A percentile compares a stretch with the other conserved stretches of the same genome.
phyloP scores from a whole-genome alignment of 2,797 vertebrate genomes.

The Zalophus californianus region DNA sequence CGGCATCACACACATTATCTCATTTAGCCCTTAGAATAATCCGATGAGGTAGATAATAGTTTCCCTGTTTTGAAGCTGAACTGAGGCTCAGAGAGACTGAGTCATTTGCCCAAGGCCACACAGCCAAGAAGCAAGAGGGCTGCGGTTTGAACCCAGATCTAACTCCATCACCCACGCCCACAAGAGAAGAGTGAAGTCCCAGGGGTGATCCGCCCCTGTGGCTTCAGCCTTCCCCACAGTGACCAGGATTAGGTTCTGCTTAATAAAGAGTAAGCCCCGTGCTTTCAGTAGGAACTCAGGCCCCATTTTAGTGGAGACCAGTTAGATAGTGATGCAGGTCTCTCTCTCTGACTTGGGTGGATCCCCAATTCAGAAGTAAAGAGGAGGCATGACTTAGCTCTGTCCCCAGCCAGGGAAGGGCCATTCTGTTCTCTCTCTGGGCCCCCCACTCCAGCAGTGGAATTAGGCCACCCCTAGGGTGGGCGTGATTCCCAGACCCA shows the following conservation, averaged over 20 bases:
- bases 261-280: not conserved
- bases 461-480: too few relatives aligned
- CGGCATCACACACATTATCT: not conserved
- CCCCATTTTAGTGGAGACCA: not conserved
- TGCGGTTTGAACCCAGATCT: not conserved
- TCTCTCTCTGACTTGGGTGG: not conserved
- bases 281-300: not conserved
- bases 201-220: fast-evolving
- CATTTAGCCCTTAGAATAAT: constrained; percentile 9
- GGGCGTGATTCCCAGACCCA: not conserved
- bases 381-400: not conserved
- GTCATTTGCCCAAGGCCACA: not conserved
- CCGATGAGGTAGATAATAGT: not conserved
- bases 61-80: not conserved
- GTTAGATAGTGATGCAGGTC: not conserved
- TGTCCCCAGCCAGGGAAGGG: not conserved
- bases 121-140: not conserved
- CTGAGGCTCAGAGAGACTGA: constrained; percentile 18
- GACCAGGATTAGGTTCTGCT: fast-evolving
- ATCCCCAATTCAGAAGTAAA: not conserved
- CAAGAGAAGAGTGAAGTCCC: not conserved
- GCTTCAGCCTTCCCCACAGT: not conserved
- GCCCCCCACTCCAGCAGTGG: too few relatives aligned
- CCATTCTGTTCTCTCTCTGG: not conserved
- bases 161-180: not conserved